A percentile compares a stretch with the other conserved stretches of the same genome.
Conservation (phyloP, 2,113 vertebrate species). For the Lucifuga dentata region DNA sequence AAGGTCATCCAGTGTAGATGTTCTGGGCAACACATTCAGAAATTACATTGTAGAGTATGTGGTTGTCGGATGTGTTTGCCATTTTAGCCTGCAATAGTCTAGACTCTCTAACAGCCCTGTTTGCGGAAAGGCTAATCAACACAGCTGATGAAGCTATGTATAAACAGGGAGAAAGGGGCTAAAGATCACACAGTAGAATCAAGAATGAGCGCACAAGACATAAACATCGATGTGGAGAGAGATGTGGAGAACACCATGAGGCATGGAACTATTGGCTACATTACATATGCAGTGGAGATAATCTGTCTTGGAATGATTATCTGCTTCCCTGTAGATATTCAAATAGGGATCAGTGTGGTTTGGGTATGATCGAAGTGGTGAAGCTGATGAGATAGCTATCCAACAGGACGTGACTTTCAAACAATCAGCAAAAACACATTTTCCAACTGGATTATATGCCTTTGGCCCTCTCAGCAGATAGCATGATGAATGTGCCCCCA, state of each 20-base stretch:
- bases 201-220: conserved; percentile 9
- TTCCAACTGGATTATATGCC: conserved; percentile 32
- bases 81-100: conserved; percentile 56
- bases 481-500: conserved; percentile 33
- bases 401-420: conserved; percentile 42
- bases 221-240: conserved; percentile 7
- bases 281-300: conserved; percentile 19
- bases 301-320: conserved; percentile 60
- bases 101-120: conserved; percentile 65
- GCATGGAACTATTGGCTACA: conserved; percentile 17
- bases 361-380: conserved; percentile 38
- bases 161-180: conserved; percentile 29
- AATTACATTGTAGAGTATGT: conserved; percentile 57
- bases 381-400: conserved; percentile 25
- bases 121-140: conserved; percentile 65
- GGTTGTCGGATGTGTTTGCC: conserved; percentile 47
- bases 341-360: conserved; percentile 42
- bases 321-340: conserved; percentile 55
- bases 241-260: conserved; percentile 15
- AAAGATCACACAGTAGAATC: conserved; percentile 29
- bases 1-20: conserved; percentile 53
- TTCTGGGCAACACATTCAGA: conserved; percentile 44
- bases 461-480: conserved; percentile 32
- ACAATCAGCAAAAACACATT: conserved; percentile 38
- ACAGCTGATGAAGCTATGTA: conserved; percentile 51